Percentiles rank a stretch among this genome's conserved stretches.
These are phyloP conservation scores for Nothocercus julius DNA, from an alignment of 2,113 vertebrate genomes.

Conservation along the genomic window DNA sequence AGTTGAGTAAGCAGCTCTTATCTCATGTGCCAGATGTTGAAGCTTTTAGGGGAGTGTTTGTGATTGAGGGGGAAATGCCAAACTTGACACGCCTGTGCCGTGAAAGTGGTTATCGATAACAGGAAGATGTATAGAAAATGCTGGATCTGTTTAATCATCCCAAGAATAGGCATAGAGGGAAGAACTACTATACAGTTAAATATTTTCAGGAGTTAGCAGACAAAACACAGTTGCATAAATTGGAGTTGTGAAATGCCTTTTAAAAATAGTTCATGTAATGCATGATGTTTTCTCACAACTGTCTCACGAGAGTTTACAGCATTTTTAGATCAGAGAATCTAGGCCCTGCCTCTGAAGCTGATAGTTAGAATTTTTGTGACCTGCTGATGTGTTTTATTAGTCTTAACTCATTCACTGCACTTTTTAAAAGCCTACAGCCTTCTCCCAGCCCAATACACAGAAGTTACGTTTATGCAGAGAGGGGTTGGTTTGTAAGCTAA, in stretches of 20 bases:
- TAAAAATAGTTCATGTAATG: neutral
- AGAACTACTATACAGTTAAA: neutral
- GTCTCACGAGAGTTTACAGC: neutral
- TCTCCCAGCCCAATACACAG: neutral
- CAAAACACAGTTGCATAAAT: neutral
- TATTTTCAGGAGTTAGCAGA: neutral
- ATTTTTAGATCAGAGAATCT: neutral
- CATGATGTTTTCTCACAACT: neutral
- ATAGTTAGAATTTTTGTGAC: neutral
- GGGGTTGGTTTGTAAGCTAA: neutral
- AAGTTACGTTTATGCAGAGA: neutral
- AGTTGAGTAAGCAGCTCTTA: neutral
- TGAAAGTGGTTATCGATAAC: neutral
- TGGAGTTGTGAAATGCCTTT: slow-evolving; percentile 21
- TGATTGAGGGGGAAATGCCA: neutral
- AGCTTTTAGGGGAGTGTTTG: neutral
- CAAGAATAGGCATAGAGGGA: neutral
- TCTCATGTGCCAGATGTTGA: fast-evolving
- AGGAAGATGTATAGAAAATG: fast-evolving
- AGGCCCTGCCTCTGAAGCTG: neutral
- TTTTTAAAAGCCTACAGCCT: neutral
- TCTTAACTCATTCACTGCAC: neutral
- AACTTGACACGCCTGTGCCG: fast-evolving
- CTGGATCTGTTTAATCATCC: neutral
- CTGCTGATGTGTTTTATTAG: neutral